phyloP scores from a whole-genome alignment of 2,113 vertebrate species.

The Entomyzon cyanotis region DNA sequence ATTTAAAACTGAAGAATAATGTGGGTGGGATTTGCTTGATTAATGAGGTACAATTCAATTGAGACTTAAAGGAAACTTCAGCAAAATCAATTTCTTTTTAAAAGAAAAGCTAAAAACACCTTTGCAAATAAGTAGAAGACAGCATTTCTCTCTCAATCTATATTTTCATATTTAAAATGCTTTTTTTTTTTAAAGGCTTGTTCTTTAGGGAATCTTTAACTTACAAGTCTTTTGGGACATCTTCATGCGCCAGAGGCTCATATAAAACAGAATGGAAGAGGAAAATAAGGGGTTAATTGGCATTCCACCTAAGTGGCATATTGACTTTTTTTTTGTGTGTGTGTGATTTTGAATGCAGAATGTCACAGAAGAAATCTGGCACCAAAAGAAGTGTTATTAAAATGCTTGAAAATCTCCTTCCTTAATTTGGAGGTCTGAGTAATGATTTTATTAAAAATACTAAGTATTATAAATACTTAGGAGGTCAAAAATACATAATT shows the following conservation, averaged over 20 bases:
- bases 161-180: neutral
- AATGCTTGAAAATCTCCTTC: neutral
- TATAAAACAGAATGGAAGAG: neutral
- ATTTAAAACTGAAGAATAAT: neutral
- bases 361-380: neutral
- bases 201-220: neutral
- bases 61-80: neutral
- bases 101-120: neutral
- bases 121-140: neutral
- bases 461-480: neutral
- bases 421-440: neutral
- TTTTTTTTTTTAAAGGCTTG: neutral
- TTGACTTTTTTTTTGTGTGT: neutral
- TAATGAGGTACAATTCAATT: neutral
- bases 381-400: neutral
- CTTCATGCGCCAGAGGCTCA: neutral
- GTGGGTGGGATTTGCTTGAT: neutral
- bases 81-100: neutral
- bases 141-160: neutral
- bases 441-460: neutral
- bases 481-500: neutral
- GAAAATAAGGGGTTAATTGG: neutral
- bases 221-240: neutral
- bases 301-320: neutral
- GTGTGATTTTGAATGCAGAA: neutral